A percentile compares a stretch with the other conserved stretches of the same genome.
Conservation (phyloP, 2,113 vertebrate genomes). For the Xiphophorus maculatus region DNA sequence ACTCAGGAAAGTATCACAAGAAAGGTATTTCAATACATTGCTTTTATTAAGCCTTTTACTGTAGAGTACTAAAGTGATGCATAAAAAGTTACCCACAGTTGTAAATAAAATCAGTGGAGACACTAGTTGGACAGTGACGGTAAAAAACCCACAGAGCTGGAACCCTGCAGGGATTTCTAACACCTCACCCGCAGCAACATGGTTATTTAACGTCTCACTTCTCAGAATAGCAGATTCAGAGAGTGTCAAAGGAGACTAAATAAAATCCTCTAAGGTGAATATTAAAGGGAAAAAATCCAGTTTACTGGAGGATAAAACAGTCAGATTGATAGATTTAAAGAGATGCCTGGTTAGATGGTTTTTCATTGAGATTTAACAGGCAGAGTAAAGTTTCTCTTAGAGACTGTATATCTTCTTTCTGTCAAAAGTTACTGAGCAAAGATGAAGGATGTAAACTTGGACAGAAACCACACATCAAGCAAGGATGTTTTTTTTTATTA, state of each 20-base stretch:
- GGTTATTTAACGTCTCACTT: slow-evolving; percentile 23
- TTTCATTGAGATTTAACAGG: slow-evolving; percentile 39
- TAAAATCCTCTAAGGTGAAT: slow-evolving; percentile 28
- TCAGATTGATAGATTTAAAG: slow-evolving; percentile 6
- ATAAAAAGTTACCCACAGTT: neutral
- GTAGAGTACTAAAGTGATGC: neutral
- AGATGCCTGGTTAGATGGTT: slow-evolving; percentile 26
- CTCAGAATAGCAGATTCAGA: slow-evolving; percentile 2
- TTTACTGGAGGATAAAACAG: slow-evolving; percentile 47
- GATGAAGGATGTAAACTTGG: slow-evolving; percentile 12
- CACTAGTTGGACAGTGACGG: neutral
- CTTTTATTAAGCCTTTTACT: neutral
- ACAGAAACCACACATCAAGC: neutral
- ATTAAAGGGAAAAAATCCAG: slow-evolving; percentile 28
- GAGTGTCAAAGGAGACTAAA: slow-evolving; percentile 13
- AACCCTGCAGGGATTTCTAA: slow-evolving; percentile 20
- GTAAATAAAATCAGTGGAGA: neutral
- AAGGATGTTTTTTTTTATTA: no score
- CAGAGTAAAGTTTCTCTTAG: slow-evolving; percentile 36
- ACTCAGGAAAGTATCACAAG: neutral
- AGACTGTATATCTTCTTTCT: slow-evolving; percentile 31
- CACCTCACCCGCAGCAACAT: slow-evolving; percentile 7
- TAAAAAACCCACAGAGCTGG: slow-evolving; percentile 2
- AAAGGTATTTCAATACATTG: neutral
- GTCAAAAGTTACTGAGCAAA: slow-evolving; percentile 23